Percentiles rank a stretch among this genome's conserved stretches.
Conservation (phyloP, 2,797 vertebrate species). For the Tokudaia tokunoshimensis region DNA sequence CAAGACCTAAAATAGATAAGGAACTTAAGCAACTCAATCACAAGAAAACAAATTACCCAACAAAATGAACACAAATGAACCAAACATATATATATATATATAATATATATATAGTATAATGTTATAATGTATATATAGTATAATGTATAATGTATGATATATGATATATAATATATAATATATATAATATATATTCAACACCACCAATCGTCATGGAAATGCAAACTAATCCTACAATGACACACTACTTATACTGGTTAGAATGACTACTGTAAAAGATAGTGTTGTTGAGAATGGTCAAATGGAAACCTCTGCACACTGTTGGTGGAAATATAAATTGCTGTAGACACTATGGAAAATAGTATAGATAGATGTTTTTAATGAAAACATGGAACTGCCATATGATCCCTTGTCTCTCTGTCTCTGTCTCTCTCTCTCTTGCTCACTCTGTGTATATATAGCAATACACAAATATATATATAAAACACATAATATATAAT, state of each 20-base stretch:
- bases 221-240: background rate
- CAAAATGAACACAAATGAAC: background rate
- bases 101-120: no score
- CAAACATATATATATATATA: no score
- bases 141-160: no score
- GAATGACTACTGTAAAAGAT: background rate
- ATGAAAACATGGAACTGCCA: background rate
- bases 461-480: background rate
- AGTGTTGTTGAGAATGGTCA: background rate
- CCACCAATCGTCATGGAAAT: background rate
- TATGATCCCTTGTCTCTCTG: background rate
- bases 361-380: background rate
- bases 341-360: background rate
- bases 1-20: slow-evolving; percentile 3
- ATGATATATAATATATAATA: no score
- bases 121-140: no score
- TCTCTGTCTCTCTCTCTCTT: background rate
- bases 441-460: background rate
- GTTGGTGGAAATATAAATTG: background rate
- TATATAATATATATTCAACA: no score
- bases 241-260: background rate
- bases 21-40: background rate
- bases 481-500: background rate
- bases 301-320: background rate
- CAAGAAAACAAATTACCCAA: background rate